Percentiles rank a stretch among this genome's conserved stretches.
These are phyloP conservation scores for Colinus virginianus DNA, from an alignment of 2,113 vertebrate genomes.

Conservation along the genomic window DNA sequence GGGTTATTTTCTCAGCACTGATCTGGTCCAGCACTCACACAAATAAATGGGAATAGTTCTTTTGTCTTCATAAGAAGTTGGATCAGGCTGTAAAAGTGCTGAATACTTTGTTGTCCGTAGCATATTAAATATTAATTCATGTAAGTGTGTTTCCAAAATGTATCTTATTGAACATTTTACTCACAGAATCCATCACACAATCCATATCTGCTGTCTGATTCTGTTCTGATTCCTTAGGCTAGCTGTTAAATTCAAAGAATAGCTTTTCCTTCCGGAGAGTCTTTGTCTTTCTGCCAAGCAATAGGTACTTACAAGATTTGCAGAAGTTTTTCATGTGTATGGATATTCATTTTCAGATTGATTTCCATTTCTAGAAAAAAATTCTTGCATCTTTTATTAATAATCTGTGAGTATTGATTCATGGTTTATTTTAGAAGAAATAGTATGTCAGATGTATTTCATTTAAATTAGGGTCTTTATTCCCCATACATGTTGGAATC, in stretches of 20 bases:
- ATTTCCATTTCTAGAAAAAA: neutral
- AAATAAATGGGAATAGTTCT: conserved; percentile 10
- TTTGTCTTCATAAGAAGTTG: neutral
- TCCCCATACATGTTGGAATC: neutral
- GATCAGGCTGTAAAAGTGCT: neutral
- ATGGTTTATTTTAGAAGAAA: neutral
- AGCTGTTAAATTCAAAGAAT: neutral
- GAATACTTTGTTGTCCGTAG: neutral
- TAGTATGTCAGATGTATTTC: neutral
- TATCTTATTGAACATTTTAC: neutral
- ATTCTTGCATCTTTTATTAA: neutral
- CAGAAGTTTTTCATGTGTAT: neutral
- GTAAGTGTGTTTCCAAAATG: neutral
- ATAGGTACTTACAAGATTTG: neutral
- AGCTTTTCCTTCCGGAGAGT: neutral
- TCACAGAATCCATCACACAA: neutral
- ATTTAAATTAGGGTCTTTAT: neutral
- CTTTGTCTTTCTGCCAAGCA: neutral
- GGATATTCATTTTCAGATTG: neutral
- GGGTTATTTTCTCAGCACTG: neutral
- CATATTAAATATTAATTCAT: neutral
- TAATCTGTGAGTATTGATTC: neutral
- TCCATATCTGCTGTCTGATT: neutral
- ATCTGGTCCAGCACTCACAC: neutral
- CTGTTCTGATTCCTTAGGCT: neutral